Evolutionary conservation across 2,113 vertebrate genomes (phyloP), one percentile per base, ranked within the genome.

Genomic region (Verasper variegatus): DNA sequence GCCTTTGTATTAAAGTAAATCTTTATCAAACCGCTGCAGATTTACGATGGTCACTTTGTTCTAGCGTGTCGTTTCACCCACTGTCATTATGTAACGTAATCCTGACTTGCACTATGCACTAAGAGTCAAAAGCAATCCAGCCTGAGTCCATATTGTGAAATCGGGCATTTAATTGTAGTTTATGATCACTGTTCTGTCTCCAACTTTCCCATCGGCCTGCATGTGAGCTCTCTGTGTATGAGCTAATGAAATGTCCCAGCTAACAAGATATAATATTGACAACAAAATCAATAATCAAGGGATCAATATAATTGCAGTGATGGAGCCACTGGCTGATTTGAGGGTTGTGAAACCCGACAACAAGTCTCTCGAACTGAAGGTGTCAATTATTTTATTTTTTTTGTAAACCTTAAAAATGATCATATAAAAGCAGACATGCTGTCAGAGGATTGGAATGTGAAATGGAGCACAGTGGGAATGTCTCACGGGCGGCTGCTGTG

Each of bases 381-480:
- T 85, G 81, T 89, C 68, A 78, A 82, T 86, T 88, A 58, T 80
- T 80, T 75, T 70, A 80, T 74, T 70, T 74, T 87, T 80, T 78
- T 78, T 83, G 56, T 77, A 74, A 86, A 90, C 55, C 69, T 58
- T 84, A 57, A 92, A 92, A 90, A 87, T 89, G 81, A 91, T 90
- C 91, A 88, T 92, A 91, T 86, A 92, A 89, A 89, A 86, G 92
- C 92, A 95, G 94, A 95, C 94, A 84, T 92, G 89, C 69, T 78
- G 87, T 94, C 92, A 95, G 88, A 86, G 88, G 92, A 93, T 69
- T 65, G 92, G 94, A 92, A 94, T 92, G 93, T 88, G 82, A 91
- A 90, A 87, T 81, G 80, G 91, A 91, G 89, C 83, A 81, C 77
- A 90, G 80, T 88, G 87, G 84, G 92, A 92, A 92, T 89, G 89